These are phyloP conservation scores for Ennomos quercinarius DNA, from an alignment of 2,888 invertebrate genomes.

Conservation along the genomic window DNA sequence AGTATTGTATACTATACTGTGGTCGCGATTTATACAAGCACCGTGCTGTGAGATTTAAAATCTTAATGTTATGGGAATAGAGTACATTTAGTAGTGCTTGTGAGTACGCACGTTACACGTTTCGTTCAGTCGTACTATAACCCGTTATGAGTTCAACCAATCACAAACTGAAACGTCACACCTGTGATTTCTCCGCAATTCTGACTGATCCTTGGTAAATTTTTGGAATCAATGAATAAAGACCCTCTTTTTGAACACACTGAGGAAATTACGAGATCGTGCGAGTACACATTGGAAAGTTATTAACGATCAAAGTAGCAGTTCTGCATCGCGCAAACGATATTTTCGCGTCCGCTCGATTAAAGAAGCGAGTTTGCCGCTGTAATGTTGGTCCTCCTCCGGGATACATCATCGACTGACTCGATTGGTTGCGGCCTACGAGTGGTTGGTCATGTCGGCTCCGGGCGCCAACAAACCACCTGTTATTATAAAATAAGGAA, in stretches of 20 bases:
- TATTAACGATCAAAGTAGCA: constrained; percentile 5
- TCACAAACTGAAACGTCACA: constrained; percentile 15
- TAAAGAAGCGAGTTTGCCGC: neutral
- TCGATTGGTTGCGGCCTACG: constrained; percentile 23
- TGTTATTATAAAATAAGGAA: too few species aligned
- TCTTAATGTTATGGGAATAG: too few species aligned
- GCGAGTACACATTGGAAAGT: neutral
- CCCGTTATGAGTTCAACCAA: constrained; percentile 13
- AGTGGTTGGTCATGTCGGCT: too few species aligned
- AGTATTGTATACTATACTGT: too few species aligned
- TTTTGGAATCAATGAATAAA: neutral
- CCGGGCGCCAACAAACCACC: too few species aligned
- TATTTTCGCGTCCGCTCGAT: constrained; percentile 8
- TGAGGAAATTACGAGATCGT: neutral
- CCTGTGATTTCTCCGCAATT: neutral
- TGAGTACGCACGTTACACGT: too few species aligned
- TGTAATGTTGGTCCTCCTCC: constrained; percentile 33
- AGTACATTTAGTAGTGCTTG: too few species aligned
- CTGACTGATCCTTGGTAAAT: constrained; percentile 16
- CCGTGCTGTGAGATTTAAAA: too few species aligned
- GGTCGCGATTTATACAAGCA: too few species aligned
- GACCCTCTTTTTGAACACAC: neutral
- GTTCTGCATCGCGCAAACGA: constrained; percentile 36
- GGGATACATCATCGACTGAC: constrained; percentile 36
- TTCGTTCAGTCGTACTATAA: too few species aligned